These are phyloP conservation scores for Sporophila hypoxantha DNA, from an alignment of 2,113 vertebrate genomes.

Conservation along the genomic window DNA sequence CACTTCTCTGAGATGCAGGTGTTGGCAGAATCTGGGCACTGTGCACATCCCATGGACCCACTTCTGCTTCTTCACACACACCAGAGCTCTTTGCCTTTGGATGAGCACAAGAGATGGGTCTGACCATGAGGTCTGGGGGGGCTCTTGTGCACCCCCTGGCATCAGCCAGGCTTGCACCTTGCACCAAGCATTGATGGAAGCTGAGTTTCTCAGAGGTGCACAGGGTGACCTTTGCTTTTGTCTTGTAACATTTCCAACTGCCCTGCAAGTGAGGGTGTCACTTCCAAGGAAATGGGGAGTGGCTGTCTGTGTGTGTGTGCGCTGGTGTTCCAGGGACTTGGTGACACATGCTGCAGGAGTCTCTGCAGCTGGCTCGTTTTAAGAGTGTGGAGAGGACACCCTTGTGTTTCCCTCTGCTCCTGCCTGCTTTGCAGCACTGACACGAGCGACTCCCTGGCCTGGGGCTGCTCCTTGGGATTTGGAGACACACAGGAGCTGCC, in stretches of 20 bases:
- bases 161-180: not conserved
- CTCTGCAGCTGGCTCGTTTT: not conserved
- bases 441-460: not conserved
- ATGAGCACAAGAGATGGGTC: not conserved
- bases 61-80: not conserved
- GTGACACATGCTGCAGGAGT: not conserved
- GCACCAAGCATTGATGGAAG: not conserved
- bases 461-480: conserved; percentile 31
- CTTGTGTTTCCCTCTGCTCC: not conserved
- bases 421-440: not conserved
- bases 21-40: rapidly evolving
- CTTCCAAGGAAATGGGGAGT: not conserved
- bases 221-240: not conserved
- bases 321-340: not conserved
- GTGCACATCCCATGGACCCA: not conserved
- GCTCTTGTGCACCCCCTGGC: not conserved
- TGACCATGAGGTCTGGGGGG: rapidly evolving
- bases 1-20: rapidly evolving
- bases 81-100: not conserved
- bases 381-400: not conserved
- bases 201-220: not conserved
- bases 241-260: not conserved
- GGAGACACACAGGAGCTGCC: not conserved
- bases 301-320: not conserved
- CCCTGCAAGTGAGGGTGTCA: not conserved